Percentiles rank a stretch among this genome's conserved stretches.
Conservation (phyloP, 2,113 vertebrate species). For the Periophthalmus modestus region DNA sequence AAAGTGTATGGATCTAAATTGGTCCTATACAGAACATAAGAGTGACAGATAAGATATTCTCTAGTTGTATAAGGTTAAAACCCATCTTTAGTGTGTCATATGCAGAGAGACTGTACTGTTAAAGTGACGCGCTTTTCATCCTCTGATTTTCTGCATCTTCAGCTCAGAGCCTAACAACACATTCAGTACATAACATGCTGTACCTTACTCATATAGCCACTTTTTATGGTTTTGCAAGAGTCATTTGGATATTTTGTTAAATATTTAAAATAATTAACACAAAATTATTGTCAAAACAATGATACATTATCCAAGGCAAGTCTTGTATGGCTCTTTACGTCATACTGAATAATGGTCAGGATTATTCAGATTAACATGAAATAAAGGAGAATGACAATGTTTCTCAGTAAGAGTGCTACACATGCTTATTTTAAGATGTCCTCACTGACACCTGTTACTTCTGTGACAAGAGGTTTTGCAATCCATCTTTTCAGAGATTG, state of each 20-base stretch:
- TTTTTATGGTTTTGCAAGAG: not conserved
- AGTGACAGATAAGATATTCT: not conserved
- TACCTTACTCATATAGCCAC: not conserved
- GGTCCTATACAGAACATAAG: not conserved
- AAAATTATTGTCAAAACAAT: not conserved
- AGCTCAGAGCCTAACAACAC: not conserved
- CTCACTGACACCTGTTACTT: no score
- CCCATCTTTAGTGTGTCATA: not conserved
- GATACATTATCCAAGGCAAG: not conserved
- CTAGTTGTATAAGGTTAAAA: not conserved
- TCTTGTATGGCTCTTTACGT: no score
- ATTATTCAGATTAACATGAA: not conserved
- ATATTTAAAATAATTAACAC: no score
- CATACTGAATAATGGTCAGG: no score
- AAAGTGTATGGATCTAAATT: not conserved
- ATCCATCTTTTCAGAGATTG: no score
- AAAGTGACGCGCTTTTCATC: not conserved
- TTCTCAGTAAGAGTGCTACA: no score
- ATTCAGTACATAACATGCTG: no score
- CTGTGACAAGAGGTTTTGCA: no score
- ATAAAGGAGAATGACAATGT: no score
- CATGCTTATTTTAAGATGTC: no score
- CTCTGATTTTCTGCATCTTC: not conserved
- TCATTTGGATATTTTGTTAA: not conserved
- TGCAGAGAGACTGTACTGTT: not conserved